Percentiles rank a stretch among this genome's conserved stretches.
Evolutionary conservation across 1,140 invertebrate species (phyloP).

Genomic region (Thalassaphorura encarpata): DNA sequence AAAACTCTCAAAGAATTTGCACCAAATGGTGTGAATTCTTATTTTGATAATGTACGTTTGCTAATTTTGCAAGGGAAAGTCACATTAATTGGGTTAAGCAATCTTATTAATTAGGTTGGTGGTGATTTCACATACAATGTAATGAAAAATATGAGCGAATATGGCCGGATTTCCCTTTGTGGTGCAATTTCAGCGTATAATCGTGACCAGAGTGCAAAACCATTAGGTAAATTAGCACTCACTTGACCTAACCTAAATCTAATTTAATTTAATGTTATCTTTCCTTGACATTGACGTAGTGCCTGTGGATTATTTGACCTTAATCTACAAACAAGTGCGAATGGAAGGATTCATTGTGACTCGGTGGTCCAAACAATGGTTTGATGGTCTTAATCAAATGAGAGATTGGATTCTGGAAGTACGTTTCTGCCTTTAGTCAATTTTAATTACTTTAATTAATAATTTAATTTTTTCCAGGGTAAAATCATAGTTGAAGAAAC

Average conservation of each 20-base stretch:
- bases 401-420: constrained; percentile 49
- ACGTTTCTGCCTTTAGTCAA: too few relatives aligned
- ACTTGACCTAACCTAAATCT: too few relatives aligned
- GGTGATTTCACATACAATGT: constrained; percentile 52
- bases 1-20: constrained; percentile 47
- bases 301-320: constrained; percentile 42
- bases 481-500: constrained; percentile 41
- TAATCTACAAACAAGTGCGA: constrained; percentile 47
- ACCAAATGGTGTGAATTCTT: constrained; percentile 56
- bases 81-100: not conserved
- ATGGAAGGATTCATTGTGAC: constrained; percentile 52
- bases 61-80: not conserved
- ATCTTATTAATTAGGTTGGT: constrained; percentile 49
- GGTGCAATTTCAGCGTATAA: constrained; percentile 41
- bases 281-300: constrained; percentile 30
- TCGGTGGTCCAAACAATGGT: constrained; percentile 42
- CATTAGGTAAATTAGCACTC: constrained; percentile 32
- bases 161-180: constrained; percentile 51
- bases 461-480: constrained; percentile 34
- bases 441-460: not conserved
- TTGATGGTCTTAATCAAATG: constrained; percentile 48
- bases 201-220: constrained; percentile 30
- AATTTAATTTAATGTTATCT: not conserved
- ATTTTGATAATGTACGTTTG: constrained; percentile 57
- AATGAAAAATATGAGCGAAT: constrained; percentile 50